phyloP scores from a whole-genome alignment of 2,888 invertebrate genomes.

The Agriopis aurantiaria region DNA sequence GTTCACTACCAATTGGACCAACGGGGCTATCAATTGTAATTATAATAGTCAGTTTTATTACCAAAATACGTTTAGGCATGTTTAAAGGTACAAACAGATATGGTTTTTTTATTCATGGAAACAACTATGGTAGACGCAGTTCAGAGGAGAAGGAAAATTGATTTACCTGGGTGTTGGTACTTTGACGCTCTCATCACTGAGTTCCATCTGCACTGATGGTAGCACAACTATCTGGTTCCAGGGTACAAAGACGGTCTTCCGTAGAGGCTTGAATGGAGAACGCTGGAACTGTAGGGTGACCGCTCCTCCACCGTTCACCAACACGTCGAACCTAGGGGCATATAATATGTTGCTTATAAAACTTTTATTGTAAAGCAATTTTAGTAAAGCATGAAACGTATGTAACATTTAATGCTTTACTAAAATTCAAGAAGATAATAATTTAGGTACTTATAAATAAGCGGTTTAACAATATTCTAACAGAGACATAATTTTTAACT shows the following conservation, averaged over 20 bases:
- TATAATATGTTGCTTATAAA: slow-evolving; percentile 11
- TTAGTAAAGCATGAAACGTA: no score
- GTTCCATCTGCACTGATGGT: slow-evolving; percentile 95
- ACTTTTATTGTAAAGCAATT: background rate
- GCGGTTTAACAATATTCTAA: no score
- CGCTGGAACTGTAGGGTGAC: slow-evolving; percentile 98
- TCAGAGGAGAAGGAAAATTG: background rate
- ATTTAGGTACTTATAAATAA: no score
- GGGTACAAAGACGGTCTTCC: slow-evolving; percentile 96
- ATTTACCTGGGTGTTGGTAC: slow-evolving; percentile 79
- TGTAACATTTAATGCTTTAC: no score
- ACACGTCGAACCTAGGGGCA: slow-evolving; percentile 95
- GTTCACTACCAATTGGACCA: no score
- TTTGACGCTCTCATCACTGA: slow-evolving; percentile 90
- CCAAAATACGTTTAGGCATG: no score
- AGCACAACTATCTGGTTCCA: slow-evolving; percentile 99
- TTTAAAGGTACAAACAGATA: no score
- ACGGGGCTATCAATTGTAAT: no score
- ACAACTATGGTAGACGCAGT: background rate
- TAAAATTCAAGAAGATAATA: no score
- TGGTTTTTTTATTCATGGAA: background rate
- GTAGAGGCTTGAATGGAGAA: slow-evolving; percentile 95
- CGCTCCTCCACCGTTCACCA: slow-evolving; percentile 99
- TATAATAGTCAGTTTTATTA: no score
- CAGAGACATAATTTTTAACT: no score